Evolutionary conservation across 2,888 invertebrate species (phyloP), one percentile per base, ranked within the genome.

Genomic region (Scotopteryx bipunctaria): DNA sequence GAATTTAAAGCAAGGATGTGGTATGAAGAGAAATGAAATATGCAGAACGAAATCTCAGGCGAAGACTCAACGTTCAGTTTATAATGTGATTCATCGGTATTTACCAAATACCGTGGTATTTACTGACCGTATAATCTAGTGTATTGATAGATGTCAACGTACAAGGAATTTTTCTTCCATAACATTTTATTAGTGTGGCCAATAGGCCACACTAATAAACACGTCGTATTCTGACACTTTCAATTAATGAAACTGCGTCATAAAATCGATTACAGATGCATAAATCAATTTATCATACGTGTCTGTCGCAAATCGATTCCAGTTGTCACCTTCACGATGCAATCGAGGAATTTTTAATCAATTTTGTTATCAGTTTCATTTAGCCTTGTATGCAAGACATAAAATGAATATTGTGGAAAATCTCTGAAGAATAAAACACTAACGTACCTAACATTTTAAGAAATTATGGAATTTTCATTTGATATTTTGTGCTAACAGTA

Each of bases 281-380:
- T 64, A 76, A 88, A 86, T 87, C 82, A 78, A 88, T 88, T 42
- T 86, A 83, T 77, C 71, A 73, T 61, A 63, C 86, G 81, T 83
- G 82, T 87, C 86, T 86, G 79, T 81, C 79, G 67, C 81, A 76
- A 89, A 89, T 89, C 83, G 82, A 89, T 89, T 87, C 73, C 73
- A 73, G 76, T 86, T 86, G 82, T 83, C 88, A 81, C 86, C 82
- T 88, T 85, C 77, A 79, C 82, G 75, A 55, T 52, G 38, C 41
- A 48, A 55, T 41, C 23, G 50, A 38, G 44, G 41, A 49, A 52
- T 56, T 56, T 57, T 60, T 58, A 62, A 64, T 62, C 59, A 51
- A 61, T 55, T 55, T 42, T 32, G 55, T 56, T 56, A 60, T 63
- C 58, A 48, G 49, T 52, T 50, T 42, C 42, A 17, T 57, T 38